These are phyloP conservation scores for Empidonax alnorum DNA, from an alignment of 2,113 vertebrate genomes.

Conservation along the genomic window DNA sequence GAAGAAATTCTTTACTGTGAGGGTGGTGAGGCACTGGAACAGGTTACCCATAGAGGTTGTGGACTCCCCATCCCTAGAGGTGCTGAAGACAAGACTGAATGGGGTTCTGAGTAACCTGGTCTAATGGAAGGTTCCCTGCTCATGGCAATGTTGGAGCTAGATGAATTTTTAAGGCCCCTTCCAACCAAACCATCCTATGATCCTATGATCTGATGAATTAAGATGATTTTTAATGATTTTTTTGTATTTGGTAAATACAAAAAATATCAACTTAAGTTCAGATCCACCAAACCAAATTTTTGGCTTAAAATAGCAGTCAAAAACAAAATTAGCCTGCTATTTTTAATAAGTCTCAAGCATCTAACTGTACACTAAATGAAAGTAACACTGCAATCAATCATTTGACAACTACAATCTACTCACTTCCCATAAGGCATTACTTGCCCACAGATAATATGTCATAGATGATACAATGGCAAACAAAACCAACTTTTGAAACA, in stretches of 20 bases:
- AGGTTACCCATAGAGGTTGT: not conserved
- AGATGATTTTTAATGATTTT: not conserved
- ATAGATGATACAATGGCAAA: not conserved
- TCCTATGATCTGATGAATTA: not conserved
- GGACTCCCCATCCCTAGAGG: too few species aligned
- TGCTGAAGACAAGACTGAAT: not conserved
- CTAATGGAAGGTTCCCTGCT: not conserved
- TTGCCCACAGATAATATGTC: not conserved
- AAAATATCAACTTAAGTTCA: not conserved
- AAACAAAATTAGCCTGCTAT: not conserved
- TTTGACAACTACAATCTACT: not conserved
- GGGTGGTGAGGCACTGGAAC: not conserved
- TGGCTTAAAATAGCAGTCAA: not conserved
- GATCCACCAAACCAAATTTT: not conserved
- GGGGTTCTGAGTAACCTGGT: not conserved
- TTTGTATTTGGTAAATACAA: not conserved
- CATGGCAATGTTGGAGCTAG: not conserved
- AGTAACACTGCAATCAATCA: not conserved
- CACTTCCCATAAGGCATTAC: not conserved
- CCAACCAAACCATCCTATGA: not conserved
- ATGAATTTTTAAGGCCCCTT: not conserved
- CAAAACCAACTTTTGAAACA: not conserved
- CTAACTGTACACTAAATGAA: not conserved
- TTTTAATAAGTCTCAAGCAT: not conserved
- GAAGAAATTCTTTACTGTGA: not conserved